These are phyloP conservation scores for Mesorhabditis spiculigera DNA, from an alignment of 2,888 invertebrate species.

Conservation along the genomic window DNA sequence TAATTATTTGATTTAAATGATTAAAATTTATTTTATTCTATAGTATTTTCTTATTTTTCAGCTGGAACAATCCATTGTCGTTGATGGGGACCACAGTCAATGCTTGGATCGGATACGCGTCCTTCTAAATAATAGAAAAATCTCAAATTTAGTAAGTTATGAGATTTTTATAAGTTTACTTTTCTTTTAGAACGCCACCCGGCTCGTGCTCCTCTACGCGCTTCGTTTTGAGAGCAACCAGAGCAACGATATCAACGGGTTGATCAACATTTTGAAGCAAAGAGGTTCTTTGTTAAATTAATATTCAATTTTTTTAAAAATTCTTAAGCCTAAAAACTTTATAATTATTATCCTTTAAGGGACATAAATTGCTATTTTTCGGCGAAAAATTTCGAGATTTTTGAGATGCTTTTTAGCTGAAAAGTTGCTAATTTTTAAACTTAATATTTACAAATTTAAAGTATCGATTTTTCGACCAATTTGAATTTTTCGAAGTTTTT, in stretches of 20 bases:
- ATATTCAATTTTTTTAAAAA: too few relatives aligned
- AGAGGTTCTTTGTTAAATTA: slow-evolving; percentile 11
- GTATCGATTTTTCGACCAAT: too few relatives aligned
- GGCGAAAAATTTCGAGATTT: too few relatives aligned
- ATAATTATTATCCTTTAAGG: too few relatives aligned
- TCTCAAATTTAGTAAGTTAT: slow-evolving; percentile 25
- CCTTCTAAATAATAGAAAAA: slow-evolving; percentile 73
- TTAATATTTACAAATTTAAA: too few relatives aligned
- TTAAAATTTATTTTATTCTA: too few relatives aligned
- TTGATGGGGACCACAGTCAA: slow-evolving; percentile 67
- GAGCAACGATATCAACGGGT: slow-evolving; percentile 74
- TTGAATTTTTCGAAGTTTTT: too few relatives aligned
- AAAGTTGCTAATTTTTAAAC: too few relatives aligned
- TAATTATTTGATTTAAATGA: too few relatives aligned
- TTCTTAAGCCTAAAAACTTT: background rate
- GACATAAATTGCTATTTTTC: too few relatives aligned
- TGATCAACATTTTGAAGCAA: slow-evolving; percentile 72
- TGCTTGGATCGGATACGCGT: slow-evolving; percentile 72
- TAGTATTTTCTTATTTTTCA: too few relatives aligned
- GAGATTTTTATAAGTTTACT: background rate
- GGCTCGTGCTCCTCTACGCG: slow-evolving; percentile 86
- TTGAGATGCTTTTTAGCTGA: too few relatives aligned
- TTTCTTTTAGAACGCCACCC: slow-evolving; percentile 69
- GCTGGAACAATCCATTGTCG: slow-evolving; percentile 82
- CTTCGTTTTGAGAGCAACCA: slow-evolving; percentile 88